Percentiles rank a stretch among this genome's conserved stretches.
These are phyloP conservation scores for Andrena fulva DNA, from an alignment of 2,888 invertebrate genomes.

Conservation along the genomic window DNA sequence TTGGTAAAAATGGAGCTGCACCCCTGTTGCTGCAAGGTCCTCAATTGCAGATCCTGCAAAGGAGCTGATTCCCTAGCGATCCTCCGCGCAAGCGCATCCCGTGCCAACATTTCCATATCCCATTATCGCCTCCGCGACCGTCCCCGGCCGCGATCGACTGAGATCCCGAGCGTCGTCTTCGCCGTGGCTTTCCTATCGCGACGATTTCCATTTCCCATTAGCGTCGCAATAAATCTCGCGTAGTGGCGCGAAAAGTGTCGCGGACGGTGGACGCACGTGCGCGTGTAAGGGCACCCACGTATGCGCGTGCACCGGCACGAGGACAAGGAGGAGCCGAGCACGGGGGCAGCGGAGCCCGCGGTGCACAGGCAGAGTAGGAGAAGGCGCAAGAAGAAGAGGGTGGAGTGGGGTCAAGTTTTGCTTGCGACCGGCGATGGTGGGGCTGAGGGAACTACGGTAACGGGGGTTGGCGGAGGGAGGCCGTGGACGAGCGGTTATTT, in stretches of 20 bases:
- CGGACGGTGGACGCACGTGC: slow-evolving; percentile 41
- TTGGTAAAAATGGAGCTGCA: too few relatives aligned
- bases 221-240: slow-evolving; percentile 21
- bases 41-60: too few relatives aligned
- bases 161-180: not conserved
- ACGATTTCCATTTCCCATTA: slow-evolving; percentile 22
- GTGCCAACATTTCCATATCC: slow-evolving; percentile 9
- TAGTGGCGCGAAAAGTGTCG: slow-evolving; percentile 49
- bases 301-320: not conserved
- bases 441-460: slow-evolving; percentile 53
- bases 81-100: not conserved
- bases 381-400: slow-evolving; percentile 18
- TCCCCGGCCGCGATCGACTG: not conserved
- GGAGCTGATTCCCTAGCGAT: not conserved
- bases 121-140: not conserved
- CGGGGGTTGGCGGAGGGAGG: slow-evolving; percentile 81
- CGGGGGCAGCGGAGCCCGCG: not conserved
- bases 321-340: slow-evolving; percentile 11
- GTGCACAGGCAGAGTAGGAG: slow-evolving; percentile 39
- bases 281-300: slow-evolving; percentile 8
- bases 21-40: too few relatives aligned
- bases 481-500: slow-evolving; percentile 82
- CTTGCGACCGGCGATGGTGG: slow-evolving; percentile 58
- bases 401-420: slow-evolving; percentile 65
- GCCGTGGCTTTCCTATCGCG: not conserved